Base-by-base conservation (phyloP, 2,888 invertebrate genomes). In the Strigamia maritima region DNA sequence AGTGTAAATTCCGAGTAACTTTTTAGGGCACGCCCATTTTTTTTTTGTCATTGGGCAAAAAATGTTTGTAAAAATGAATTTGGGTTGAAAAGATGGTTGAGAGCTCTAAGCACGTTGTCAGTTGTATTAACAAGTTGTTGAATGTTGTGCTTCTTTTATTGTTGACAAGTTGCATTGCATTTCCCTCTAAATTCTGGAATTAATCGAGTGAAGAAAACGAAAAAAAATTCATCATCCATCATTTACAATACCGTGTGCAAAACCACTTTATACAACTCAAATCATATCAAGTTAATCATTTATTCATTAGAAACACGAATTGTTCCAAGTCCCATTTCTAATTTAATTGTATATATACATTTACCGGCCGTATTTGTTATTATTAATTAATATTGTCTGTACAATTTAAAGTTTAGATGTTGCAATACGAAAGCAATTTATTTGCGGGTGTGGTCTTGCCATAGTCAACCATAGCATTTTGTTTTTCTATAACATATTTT, bases 341-440 rank as follows among this genome's bases (percentile, higher is more conserved):
- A 49, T 49, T n/a, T 35, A 49, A 49, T 19, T 49, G 49, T 49
- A 49, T 49, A 49, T 49, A 49, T 12, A 49, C 60, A 60, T 60
- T 44, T 44, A 44, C 14, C n/a, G 19, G 22, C 14, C 60, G 10
- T 60, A 60, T 22, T 60, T 60, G 60, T 60, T 60, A 60, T 60
- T 60, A 60, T 24, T 60, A 60, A 60, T 60, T 60, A 60, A 60
- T 60, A 60, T 60, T 60, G 60, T 60, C 60, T 60, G 60, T 60
- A 60, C 24, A 60, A 3, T 35, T 60, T 24, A 60, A 60, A 60
- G 60, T 60, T 60, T 60, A 60, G 60, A 60, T 60, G 60, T 60
- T 60, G 60, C 60, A 60, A 60, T 60, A 44, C 60, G 60, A 44
- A 44, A 44, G 44, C 44, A 14, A n/a, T 44, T 44, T 44, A 44